Base-by-base conservation (phyloP, 1,140 invertebrate species). In the Physella acuta region DNA sequence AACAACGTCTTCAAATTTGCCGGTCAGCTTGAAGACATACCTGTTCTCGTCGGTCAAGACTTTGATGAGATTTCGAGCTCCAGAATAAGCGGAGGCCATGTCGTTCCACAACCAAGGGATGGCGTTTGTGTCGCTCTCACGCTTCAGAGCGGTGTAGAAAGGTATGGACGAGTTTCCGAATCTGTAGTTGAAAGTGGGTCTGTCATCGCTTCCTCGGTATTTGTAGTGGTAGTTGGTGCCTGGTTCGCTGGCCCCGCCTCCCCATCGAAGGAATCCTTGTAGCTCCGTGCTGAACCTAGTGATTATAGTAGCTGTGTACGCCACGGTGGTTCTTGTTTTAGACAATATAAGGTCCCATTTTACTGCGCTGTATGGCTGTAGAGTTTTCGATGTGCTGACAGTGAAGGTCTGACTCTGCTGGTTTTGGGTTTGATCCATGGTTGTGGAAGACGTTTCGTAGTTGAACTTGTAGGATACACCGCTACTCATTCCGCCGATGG, bases 151-250 rank as follows among this genome's bases (percentile, higher is more conserved):
- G n/a, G n/a, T n/a, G n/a, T n/a, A n/a, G n/a, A n/a, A n/a, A n/a
- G n/a, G n/a, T n/a, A n/a, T n/a, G n/a, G n/a, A n/a, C n/a, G n/a
- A n/a, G n/a, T n/a, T n/a, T n/a, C n/a, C n/a, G 33, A 60, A 60
- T 5, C 33, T 5, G 36, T 60, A 60, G 31, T 60, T 33, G 33
- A 60, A 34, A 16, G 58, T 60, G 16, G 58, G 58, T 4, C 31
- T 2, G n/a, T 5, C 3, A 24, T 2, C 3, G 20, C 58, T 60
- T 8, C 58, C 58, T 33, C 58, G 17, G 33, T 60, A 34, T 8
- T 60, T 3, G 58, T 36, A 20, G 26, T 60, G 58, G 33, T 60
- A 60, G 31, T 60, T 60, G 3, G 58, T 34, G 26, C 20, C n/a
- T 1, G 4, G 11, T 16, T 4, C 31, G 58, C 37, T 34, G 36